phyloP scores from a whole-genome alignment of 2,888 invertebrate species.

The Melanotus villosus region DNA sequence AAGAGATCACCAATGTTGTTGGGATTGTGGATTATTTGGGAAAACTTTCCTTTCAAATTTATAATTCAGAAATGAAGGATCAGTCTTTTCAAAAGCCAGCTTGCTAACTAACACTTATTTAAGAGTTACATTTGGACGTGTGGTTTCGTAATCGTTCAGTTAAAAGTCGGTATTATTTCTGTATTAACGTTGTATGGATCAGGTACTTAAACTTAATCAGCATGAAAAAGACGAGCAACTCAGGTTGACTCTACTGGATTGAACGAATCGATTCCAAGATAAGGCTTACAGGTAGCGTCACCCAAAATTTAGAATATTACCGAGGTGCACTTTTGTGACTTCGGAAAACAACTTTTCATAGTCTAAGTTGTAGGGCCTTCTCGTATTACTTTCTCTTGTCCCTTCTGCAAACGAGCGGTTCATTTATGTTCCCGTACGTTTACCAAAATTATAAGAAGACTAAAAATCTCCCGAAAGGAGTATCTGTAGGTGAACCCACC shows the following conservation, averaged over 20 bases:
- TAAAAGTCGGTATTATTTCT: slow-evolving; percentile 45
- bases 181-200: slow-evolving; percentile 50
- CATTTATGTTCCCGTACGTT: neutral
- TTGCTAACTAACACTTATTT: too few species aligned
- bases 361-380: neutral
- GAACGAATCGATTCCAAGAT: slow-evolving; percentile 49
- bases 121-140: too few species aligned
- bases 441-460: neutral
- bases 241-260: slow-evolving; percentile 50
- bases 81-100: neutral
- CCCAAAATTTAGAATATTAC: slow-evolving; percentile 16
- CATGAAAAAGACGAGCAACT: slow-evolving; percentile 51
- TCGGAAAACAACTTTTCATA: neutral
- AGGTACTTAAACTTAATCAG: slow-evolving; percentile 51
- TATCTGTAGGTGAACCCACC: slow-evolving; percentile 28
- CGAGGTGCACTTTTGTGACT: neutral
- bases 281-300: slow-evolving; percentile 41
- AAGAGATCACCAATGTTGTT: neutral
- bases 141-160: slow-evolving; percentile 7
- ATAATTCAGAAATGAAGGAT: slow-evolving; percentile 1
- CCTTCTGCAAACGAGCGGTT: neutral
- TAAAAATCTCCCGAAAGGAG: slow-evolving; percentile 3
- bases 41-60: slow-evolving; percentile 8
- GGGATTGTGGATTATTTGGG: neutral
- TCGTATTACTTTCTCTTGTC: neutral